A percentile compares a stretch with the other conserved stretches of the same genome.
These are phyloP conservation scores for Scaptomyza hsui DNA, from an alignment of 1,140 invertebrate genomes.

Conservation along the genomic window DNA sequence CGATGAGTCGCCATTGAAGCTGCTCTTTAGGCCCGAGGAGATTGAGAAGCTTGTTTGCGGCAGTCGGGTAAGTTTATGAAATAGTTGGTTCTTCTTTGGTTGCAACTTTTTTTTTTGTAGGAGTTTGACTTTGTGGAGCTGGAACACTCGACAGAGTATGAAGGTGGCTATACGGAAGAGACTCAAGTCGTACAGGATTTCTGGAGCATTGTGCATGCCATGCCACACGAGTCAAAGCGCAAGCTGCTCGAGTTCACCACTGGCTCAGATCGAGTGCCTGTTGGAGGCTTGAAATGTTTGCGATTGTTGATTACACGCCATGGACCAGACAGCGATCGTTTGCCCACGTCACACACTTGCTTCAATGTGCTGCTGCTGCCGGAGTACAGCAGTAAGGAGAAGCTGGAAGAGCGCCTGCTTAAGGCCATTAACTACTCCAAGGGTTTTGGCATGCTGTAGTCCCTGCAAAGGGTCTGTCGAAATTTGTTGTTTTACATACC, in stretches of 20 bases:
- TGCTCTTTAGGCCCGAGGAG: slow-evolving; percentile 96
- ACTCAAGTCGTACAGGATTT: slow-evolving; percentile 95
- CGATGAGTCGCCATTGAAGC: slow-evolving; percentile 91
- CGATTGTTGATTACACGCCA: slow-evolving; percentile 93
- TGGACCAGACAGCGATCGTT: slow-evolving; percentile 91
- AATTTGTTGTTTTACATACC: slow-evolving; percentile 24
- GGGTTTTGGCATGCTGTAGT: slow-evolving; percentile 93
- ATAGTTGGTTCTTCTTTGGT: background rate
- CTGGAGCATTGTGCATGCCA: slow-evolving; percentile 96
- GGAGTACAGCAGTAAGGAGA: slow-evolving; percentile 93
- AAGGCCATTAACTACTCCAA: slow-evolving; percentile 96
- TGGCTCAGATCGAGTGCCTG: slow-evolving; percentile 97
- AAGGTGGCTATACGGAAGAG: slow-evolving; percentile 93
- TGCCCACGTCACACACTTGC: slow-evolving; percentile 96
- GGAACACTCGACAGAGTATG: slow-evolving; percentile 96
- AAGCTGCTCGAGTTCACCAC: slow-evolving; percentile 97
- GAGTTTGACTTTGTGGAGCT: slow-evolving; percentile 95
- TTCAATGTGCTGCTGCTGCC: slow-evolving; percentile 98
- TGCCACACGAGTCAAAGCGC: slow-evolving; percentile 93
- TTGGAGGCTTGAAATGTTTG: slow-evolving; percentile 94
- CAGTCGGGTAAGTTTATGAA: slow-evolving; percentile 91
- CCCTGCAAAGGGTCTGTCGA: slow-evolving; percentile 12
- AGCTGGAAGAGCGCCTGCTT: slow-evolving; percentile 92
- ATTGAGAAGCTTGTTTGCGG: slow-evolving; percentile 94
- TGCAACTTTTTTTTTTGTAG: slow-evolving; percentile 71